These are phyloP conservation scores for Spodoptera exigua DNA, from an alignment of 2,888 invertebrate genomes.

Conservation along the genomic window DNA sequence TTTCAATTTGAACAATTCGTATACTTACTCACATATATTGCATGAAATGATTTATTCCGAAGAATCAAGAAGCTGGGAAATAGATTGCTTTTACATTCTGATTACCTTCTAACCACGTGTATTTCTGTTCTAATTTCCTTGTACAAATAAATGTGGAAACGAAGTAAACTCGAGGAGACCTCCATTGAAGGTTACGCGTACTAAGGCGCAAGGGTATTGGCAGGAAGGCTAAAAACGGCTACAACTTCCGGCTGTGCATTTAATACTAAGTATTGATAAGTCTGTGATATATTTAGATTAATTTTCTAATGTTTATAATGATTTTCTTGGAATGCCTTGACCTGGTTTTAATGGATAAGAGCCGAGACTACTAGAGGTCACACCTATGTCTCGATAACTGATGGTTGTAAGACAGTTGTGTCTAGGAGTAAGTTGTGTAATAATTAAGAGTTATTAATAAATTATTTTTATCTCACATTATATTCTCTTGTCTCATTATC, in stretches of 20 bases:
- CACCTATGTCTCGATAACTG: slow-evolving; percentile 4
- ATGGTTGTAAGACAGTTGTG: slow-evolving; percentile 13
- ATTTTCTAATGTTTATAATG: slow-evolving; percentile 37
- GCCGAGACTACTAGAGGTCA: slow-evolving; percentile 9
- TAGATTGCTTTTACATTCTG: no score
- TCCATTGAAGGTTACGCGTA: slow-evolving; percentile 15
- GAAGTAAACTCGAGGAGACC: slow-evolving; percentile 6
- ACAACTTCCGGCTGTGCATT: slow-evolving; percentile 33
- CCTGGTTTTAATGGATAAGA: slow-evolving; percentile 15
- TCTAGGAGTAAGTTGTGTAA: slow-evolving; percentile 26
- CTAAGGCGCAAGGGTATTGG: slow-evolving; percentile 22
- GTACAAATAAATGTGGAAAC: no score
- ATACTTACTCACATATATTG: no score
- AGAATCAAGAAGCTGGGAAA: no score
- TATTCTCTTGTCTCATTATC: slow-evolving; percentile 16
- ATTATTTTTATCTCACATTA: slow-evolving; percentile 11
- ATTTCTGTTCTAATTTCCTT: no score
- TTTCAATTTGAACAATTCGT: no score
- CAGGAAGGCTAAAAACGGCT: slow-evolving; percentile 24
- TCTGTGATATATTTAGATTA: slow-evolving; percentile 54
- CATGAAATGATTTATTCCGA: no score
- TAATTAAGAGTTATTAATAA: slow-evolving; percentile 17
- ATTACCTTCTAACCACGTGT: no score
- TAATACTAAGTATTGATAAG: slow-evolving; percentile 50
- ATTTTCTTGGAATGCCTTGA: slow-evolving; percentile 25